A percentile compares a stretch with the other conserved stretches of the same genome.
Evolutionary conservation across 2,797 vertebrate genomes (phyloP).

Genomic region (Esox lucius): DNA sequence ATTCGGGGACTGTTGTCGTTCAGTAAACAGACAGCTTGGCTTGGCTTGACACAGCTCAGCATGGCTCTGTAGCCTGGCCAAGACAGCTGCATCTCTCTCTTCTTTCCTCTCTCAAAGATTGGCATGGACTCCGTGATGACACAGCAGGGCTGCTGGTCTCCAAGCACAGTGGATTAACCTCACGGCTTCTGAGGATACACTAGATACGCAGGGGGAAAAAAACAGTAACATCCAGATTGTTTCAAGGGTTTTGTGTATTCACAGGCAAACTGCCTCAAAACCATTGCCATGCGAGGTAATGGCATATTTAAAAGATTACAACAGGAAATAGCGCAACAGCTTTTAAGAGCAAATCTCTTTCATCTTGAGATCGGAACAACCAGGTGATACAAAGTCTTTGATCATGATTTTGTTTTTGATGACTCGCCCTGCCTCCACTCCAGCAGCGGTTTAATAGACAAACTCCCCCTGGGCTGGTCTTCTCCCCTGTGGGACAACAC

Average conservation of each 20-base stretch:
- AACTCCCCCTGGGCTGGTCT: not conserved
- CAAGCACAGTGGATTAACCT: constrained; percentile 41
- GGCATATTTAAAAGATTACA: not conserved
- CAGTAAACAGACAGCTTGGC: constrained; percentile 9
- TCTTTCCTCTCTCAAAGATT: constrained; percentile 7
- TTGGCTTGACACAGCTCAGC: not conserved
- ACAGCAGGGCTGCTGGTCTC: constrained; percentile 13
- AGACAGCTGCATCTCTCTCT: constrained; percentile 14
- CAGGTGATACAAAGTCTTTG: not conserved
- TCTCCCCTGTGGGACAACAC: not conserved
- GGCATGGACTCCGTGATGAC: constrained; percentile 17
- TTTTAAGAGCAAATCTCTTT: not conserved
- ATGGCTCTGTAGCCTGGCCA: constrained; percentile 13
- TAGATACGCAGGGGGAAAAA: not conserved
- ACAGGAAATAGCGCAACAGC: not conserved
- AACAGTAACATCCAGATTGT: not conserved
- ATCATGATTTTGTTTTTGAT: not conserved
- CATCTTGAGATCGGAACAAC: not conserved
- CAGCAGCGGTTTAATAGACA: not conserved
- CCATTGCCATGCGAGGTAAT: not conserved
- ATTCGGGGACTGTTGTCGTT: not conserved
- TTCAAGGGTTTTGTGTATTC: not conserved
- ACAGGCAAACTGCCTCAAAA: not conserved
- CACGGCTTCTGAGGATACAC: constrained; percentile 6
- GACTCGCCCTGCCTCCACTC: not conserved